Evolutionary conservation across 2,888 invertebrate genomes (phyloP), one percentile per base, ranked within the genome.

Genomic region (Eucera pruinosa): DNA sequence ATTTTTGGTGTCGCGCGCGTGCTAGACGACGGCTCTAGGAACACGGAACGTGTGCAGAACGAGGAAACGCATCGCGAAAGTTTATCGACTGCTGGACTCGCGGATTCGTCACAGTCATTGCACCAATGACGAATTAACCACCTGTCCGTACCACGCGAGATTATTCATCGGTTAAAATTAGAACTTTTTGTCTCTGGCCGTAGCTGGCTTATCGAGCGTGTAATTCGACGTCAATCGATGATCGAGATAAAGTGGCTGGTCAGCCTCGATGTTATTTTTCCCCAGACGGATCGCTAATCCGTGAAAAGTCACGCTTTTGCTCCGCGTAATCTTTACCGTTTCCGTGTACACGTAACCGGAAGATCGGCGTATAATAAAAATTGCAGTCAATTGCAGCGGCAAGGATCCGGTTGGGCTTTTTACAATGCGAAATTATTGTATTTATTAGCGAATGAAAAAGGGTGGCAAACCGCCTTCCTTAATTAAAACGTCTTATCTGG

Each of bases 161-260:
- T 70, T 62, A 58, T 58, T 64, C 57, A 73, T 60, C 58, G 57
- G 45, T 55, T 82, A 73, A 79, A 75, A 58, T 72, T 69, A 69
- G 47, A 75, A 36, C 36, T 47, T 60, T 43, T 60, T 58, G 23
- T 45, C n/a, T 25, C 57, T 30, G 55, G 1, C 33, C 30, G 64
- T 30, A 27, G 18, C 20, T 13, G 20, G 11, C 55, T 82, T 82
- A 71, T 81, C 67, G 69, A 39, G 18, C 30, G 64, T 47, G 43
- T 36, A 55, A 72, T 39, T 70, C 39, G 18, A 45, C 23, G 27
- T 43, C 52, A 45, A 69, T 72, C 58, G 52, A 11, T n/a, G 13
- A 30, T 61, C 61, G 18, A 25, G 73, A 71, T 71, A 52, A 64
- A 23, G 33, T 1, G 4, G 0, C 13, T 18, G 23, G n/a, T 7